phyloP scores from a whole-genome alignment of 2,888 invertebrate species.

The Melanostoma scalare region DNA sequence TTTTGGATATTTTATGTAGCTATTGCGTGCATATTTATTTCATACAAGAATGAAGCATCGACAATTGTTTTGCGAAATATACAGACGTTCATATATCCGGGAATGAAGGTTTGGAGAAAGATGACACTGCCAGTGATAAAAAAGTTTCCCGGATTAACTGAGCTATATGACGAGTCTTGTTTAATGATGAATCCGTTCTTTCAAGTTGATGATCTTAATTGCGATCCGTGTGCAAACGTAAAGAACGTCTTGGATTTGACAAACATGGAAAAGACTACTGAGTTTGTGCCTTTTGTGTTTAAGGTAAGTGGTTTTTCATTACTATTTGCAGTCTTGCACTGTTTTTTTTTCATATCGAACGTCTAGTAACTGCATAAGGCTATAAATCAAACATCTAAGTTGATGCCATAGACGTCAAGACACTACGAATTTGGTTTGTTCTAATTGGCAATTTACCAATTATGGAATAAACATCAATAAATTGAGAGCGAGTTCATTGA shows the following conservation, averaged over 20 bases:
- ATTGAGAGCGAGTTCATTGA: slow-evolving; percentile 6
- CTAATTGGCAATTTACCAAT: slow-evolving; percentile 23
- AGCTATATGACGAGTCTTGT: slow-evolving; percentile 92
- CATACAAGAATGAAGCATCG: slow-evolving; percentile 85
- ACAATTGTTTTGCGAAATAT: slow-evolving; percentile 87
- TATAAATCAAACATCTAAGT: no score
- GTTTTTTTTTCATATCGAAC: no score
- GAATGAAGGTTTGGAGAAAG: slow-evolving; percentile 88
- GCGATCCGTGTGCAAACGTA: slow-evolving; percentile 90
- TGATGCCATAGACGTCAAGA: no score
- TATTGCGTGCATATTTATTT: slow-evolving; percentile 80
- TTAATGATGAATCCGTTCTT: slow-evolving; percentile 92
- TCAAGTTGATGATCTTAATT: slow-evolving; percentile 91
- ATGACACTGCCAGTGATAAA: slow-evolving; percentile 90
- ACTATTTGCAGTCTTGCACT: not conserved
- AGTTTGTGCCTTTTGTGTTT: slow-evolving; percentile 83
- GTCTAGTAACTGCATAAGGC: no score
- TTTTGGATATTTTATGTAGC: slow-evolving; percentile 80
- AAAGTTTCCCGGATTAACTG: slow-evolving; percentile 88
- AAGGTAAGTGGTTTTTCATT: slow-evolving; percentile 80
- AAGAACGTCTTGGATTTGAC: slow-evolving; percentile 86
- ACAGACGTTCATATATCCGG: slow-evolving; percentile 92
- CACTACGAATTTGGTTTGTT: not conserved
- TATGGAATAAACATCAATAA: not conserved
- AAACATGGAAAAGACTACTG: slow-evolving; percentile 74